Base-by-base conservation (phyloP, 2,113 vertebrate species). In the Grantiella picta region DNA sequence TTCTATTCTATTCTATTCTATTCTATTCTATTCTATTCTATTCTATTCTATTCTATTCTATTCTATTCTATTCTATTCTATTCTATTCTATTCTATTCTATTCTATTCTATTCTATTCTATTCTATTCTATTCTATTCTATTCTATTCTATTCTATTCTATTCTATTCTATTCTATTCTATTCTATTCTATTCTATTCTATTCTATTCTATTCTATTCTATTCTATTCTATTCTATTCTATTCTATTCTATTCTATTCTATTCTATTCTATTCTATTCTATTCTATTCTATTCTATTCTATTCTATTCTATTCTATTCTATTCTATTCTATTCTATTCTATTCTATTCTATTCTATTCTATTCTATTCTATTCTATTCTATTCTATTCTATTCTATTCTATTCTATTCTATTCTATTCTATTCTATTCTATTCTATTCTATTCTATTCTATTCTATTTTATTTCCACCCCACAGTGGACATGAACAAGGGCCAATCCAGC, bases 401-500 rank as follows among this genome's bases (percentile, higher is more conserved):
- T 33, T 87, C 38, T 38, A 44, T 44, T 44, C 15, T 44, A 42
- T 70, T 71, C 42, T 20, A 28, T 54, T 54, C 25, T 13, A 77
- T 28, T 87, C 36, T 38, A 44, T 44, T 44, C 15, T 44, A 42
- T 70, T 71, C 42, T 20, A 28, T 54, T 54, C 25, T 13, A 77
- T 28, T 87, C 36, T 38, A 44, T 44, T 44, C 15, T 44, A 42
- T 70, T 71, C 42, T 20, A 28, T 54, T 54, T 21, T 13, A 77
- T 33, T 87, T 35, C 5, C 15, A 36, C n/a, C 18, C 25, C 2
- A 2, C 24, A 28, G 29, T 1, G 0, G 35, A 40, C 31, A 44
- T 2, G 0, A 54, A 22, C 0, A 2, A 33, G 23, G 19, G 9
- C 56, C n/a, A 31, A 3, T 44, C 52, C 49, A 77, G 29, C 18